A percentile compares a stretch with the other conserved stretches of the same genome.
Conservation (phyloP, 1,140 invertebrate genomes). For the Leptoteleia sp. region DNA sequence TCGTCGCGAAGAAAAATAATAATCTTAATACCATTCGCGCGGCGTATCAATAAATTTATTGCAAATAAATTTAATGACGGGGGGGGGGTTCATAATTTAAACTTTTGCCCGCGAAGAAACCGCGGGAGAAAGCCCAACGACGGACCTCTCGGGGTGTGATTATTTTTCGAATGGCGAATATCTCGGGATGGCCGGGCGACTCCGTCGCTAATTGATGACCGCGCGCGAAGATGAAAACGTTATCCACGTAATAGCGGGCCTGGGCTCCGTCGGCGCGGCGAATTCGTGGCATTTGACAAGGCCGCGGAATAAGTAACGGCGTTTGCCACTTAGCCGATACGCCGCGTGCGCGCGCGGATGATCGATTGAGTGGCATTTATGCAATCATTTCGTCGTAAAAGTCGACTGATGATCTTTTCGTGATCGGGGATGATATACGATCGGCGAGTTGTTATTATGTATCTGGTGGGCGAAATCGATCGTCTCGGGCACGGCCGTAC, state of each 20-base stretch:
- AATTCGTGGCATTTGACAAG: constrained; percentile 56
- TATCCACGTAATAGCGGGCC: not conserved
- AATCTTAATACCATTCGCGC: too few species aligned
- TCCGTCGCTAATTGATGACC: constrained; percentile 26
- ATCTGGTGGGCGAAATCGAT: constrained; percentile 63
- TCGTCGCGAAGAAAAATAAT: too few species aligned
- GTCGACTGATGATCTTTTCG: constrained; percentile 66
- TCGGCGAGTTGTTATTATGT: constrained; percentile 48
- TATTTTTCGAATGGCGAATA: constrained; percentile 21
- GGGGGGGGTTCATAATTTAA: too few species aligned
- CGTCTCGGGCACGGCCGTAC: constrained; percentile 47
- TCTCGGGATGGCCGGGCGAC: constrained; percentile 6
- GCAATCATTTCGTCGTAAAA: constrained; percentile 64
- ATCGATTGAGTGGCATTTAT: constrained; percentile 66
- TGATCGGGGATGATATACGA: constrained; percentile 63
- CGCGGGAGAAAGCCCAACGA: too few species aligned
- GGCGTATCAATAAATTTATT: too few species aligned
- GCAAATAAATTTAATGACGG: too few species aligned
- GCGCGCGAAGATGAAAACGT: constrained; percentile 9
- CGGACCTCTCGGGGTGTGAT: too few species aligned
- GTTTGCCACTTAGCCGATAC: constrained; percentile 15
- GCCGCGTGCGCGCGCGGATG: constrained; percentile 35
- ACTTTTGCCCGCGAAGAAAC: too few species aligned
- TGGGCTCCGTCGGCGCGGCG: constrained; percentile 1
- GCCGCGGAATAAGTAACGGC: constrained; percentile 26